These are phyloP conservation scores for Clamator glandarius DNA, from an alignment of 2,797 vertebrate species.

Conservation along the genomic window DNA sequence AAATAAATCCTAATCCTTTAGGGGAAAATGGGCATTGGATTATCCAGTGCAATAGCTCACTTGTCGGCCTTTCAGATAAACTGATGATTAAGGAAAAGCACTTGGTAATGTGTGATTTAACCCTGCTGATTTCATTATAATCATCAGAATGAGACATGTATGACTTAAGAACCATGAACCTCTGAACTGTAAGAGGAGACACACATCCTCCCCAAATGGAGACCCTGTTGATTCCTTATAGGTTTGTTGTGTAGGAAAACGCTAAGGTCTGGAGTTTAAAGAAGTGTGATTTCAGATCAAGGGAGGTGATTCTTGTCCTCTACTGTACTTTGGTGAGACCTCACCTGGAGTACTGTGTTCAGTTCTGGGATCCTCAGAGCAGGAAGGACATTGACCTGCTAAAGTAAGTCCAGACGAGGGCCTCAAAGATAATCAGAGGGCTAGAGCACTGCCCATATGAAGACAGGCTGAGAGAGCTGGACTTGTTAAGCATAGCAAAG, in stretches of 20 bases:
- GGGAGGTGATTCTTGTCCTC: too few relatives aligned
- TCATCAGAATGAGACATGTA: neutral
- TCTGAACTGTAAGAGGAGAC: neutral
- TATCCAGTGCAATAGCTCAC: conserved; percentile 12
- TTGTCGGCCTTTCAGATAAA: conserved; percentile 39
- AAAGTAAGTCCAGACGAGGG: too few relatives aligned
- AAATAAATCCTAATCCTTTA: conserved; percentile 56
- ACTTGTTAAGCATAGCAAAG: too few relatives aligned
- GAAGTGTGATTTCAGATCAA: neutral
- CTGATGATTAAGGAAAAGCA: conserved; percentile 51
- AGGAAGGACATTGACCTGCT: too few relatives aligned
- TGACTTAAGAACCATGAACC: neutral
- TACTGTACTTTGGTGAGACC: too few relatives aligned
- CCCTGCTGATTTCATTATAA: conserved; percentile 44
- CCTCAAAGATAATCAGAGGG: too few relatives aligned
- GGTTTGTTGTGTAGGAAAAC: neutral
- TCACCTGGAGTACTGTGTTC: too few relatives aligned
- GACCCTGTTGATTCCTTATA: neutral
- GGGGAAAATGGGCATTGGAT: conserved; percentile 19
- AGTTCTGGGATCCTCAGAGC: too few relatives aligned
- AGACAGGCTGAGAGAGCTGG: too few relatives aligned
- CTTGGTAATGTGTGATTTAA: conserved; percentile 31
- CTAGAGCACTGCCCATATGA: too few relatives aligned
- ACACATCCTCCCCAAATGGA: fast-evolving
- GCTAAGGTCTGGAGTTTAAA: neutral